Conservation (phyloP, 2,888 invertebrate genomes). For the Magallana nippona region DNA sequence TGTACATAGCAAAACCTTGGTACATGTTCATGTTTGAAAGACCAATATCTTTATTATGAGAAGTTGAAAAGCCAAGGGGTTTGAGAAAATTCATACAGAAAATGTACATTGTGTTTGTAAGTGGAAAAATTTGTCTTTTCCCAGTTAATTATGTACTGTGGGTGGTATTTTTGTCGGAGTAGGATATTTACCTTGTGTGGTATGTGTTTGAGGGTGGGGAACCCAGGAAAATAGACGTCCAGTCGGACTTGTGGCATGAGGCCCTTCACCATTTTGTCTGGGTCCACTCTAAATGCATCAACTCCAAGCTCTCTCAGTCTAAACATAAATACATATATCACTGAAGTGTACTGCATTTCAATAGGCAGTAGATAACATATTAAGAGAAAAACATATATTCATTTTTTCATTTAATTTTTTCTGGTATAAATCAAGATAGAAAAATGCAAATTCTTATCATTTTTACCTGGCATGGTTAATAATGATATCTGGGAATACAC, state of each 20-base stretch:
- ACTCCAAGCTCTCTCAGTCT: constrained; percentile 73
- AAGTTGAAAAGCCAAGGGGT: too few species aligned
- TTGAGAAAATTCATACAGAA: too few species aligned
- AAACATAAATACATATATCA: background rate
- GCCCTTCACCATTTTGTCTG: constrained; percentile 85
- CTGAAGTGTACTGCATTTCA: too few species aligned
- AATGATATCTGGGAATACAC: constrained; percentile 75
- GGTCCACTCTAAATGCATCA: constrained; percentile 76
- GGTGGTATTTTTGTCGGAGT: constrained; percentile 88
- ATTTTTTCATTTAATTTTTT: too few species aligned
- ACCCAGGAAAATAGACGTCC: constrained; percentile 91
- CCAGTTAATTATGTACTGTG: too few species aligned
- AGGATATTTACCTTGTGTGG: constrained; percentile 91
- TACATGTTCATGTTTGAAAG: too few species aligned
- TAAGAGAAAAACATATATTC: too few species aligned
- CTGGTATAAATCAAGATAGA: background rate
- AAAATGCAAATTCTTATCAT: background rate
- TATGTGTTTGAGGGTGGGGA: constrained; percentile 93
- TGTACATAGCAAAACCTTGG: too few species aligned
- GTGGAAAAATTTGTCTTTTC: too few species aligned
- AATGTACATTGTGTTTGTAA: too few species aligned
- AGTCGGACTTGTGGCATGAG: constrained; percentile 86
- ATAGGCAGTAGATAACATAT: too few species aligned
- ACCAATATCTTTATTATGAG: too few species aligned
- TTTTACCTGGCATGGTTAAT: constrained; percentile 79